Base-by-base conservation (phyloP, 2,113 vertebrate species). In the Sterna hirundo region DNA sequence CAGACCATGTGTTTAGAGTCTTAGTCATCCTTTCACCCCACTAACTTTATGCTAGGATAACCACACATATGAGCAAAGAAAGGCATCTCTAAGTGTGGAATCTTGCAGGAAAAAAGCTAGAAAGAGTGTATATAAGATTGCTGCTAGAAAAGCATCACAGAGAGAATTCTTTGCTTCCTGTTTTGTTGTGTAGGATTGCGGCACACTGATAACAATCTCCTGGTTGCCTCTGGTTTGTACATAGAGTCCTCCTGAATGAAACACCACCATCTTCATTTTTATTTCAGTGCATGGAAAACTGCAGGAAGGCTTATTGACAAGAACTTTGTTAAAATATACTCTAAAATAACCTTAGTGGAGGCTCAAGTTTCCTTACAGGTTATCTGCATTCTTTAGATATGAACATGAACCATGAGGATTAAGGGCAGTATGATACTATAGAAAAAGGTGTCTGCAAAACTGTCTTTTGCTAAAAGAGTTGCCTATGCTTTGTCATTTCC, bases 51-150 rank as follows among this genome's bases (percentile, higher is more conserved):
- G 61, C 42, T 75, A 30, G 54, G 26, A 42, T 38, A 86, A 61
- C 46, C 40, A 46, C 1, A 1, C 1, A 6, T 19, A 14, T 27
- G 30, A 23, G 29, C 2, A 4, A 76, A 76, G 62, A 38, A 64
- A 62, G 38, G 47, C 13, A 52, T 79, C 16, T 77, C 54, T 51
- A 61, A 55, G 7, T 20, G 21, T n/a, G 20, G 29, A 36, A 13
- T 40, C 29, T 75, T 88, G 32, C 60, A 83, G 32, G 21, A 58
- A 68, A 82, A 90, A 62, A 32, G 40, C 46, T 62, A 54, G 30
- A 46, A 61, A 83, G 15, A 34, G 21, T 25, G 30, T 32, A 6
- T 36, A 4, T 19, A 79, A n/a, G 58, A 60, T 34, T 61, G 49
- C 14, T 84, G 32, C 32, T 34, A 80, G 47, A 72, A 83, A 80